Conservation (phyloP, 2,888 invertebrate genomes). For the Himalopsyche kuldschensis region DNA sequence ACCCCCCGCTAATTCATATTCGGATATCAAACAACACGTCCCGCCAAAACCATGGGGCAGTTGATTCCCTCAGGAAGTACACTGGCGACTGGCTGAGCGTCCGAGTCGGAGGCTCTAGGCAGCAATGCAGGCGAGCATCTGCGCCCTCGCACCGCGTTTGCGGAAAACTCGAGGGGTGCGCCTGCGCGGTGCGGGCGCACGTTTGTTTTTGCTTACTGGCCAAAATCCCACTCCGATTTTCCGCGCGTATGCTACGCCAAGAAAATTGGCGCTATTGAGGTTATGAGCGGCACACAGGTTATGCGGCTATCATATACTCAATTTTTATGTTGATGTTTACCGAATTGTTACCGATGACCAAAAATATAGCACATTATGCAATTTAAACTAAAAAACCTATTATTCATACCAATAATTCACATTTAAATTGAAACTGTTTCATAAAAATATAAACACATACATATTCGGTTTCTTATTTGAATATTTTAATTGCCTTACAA, state of each 20-base stretch:
- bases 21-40: constrained; percentile 4
- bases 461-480: too few relatives aligned
- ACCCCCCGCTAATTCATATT: constrained; percentile 9
- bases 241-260: neutral
- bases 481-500: too few relatives aligned
- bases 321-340: too few relatives aligned
- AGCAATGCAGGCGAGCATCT: neutral
- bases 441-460: too few relatives aligned
- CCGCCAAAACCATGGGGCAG: constrained; percentile 13
- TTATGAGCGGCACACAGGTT: neutral
- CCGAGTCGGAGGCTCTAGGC: neutral
- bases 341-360: too few relatives aligned
- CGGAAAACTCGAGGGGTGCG: neutral
- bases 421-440: too few relatives aligned
- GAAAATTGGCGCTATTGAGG: neutral
- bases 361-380: too few relatives aligned
- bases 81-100: constrained; percentile 13
- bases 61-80: constrained; percentile 12
- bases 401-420: too few relatives aligned
- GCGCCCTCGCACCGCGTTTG: constrained; percentile 2
- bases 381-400: too few relatives aligned
- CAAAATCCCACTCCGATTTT: neutral
- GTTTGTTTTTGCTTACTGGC: neutral
- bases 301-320: neutral
- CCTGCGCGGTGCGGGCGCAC: neutral